Evolutionary conservation across 2,797 vertebrate genomes (phyloP).

Genomic region (Semaprochilodus insignis): DNA sequence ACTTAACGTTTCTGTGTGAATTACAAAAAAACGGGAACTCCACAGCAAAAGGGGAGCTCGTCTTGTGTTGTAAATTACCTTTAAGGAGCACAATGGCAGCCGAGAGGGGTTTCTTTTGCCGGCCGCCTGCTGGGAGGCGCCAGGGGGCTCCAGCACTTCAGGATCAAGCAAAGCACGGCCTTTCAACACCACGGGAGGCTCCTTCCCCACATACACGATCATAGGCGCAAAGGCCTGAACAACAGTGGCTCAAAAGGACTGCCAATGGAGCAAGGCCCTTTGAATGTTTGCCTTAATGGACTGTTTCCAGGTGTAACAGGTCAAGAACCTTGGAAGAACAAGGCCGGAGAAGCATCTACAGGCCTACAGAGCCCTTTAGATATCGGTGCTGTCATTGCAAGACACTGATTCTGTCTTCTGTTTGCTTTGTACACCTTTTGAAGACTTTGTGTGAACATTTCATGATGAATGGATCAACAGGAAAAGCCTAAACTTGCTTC

Average conservation of each 20-base stretch:
- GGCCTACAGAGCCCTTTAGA: not conserved
- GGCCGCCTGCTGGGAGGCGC: slow-evolving; percentile 71
- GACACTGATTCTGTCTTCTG: not conserved
- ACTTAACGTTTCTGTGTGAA: slow-evolving; percentile 29
- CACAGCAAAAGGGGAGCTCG: slow-evolving; percentile 57
- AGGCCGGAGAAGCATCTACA: not conserved
- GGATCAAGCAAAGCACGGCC: slow-evolving; percentile 61
- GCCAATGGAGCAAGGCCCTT: slow-evolving; percentile 67
- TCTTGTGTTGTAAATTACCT: slow-evolving; percentile 83
- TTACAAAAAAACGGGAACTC: slow-evolving; percentile 44
- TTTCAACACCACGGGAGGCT: slow-evolving; percentile 76
- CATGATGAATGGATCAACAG: not conserved
- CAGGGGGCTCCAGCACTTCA: slow-evolving; percentile 65
- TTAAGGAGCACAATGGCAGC: slow-evolving; percentile 81
- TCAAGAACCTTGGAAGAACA: slow-evolving; percentile 39
- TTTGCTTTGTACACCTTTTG: not conserved
- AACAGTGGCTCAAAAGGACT: slow-evolving; percentile 62
- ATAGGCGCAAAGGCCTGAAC: slow-evolving; percentile 69
- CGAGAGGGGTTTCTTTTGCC: slow-evolving; percentile 66
- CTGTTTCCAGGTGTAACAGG: slow-evolving; percentile 49
- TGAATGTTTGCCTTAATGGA: slow-evolving; percentile 56
- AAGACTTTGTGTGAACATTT: not conserved
- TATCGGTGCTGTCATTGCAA: not conserved
- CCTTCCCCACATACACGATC: slow-evolving; percentile 73
- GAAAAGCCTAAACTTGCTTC: not conserved